phyloP scores from a whole-genome alignment of 2,113 vertebrate species.

The Hyaena hyaena region DNA sequence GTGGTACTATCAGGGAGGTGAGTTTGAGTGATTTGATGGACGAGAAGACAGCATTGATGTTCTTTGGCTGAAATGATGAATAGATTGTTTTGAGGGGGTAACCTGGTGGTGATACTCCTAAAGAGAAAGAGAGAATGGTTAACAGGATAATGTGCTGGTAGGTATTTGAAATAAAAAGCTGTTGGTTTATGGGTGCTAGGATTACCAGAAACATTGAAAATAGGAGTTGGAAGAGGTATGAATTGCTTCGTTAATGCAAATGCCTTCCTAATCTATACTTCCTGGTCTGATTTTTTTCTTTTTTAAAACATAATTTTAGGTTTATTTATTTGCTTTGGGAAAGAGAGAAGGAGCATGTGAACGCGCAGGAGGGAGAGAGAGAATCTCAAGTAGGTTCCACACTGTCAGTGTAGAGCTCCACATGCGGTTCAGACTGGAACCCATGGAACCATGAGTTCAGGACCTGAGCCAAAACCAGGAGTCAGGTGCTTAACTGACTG shows the following conservation, averaged over 20 bases:
- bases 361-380: no score
- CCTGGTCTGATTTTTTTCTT: background rate
- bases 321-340: no score
- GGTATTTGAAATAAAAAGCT: background rate
- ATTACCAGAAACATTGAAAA: background rate
- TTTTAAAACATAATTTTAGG: background rate
- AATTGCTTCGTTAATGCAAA: background rate
- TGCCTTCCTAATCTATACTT: background rate
- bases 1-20: background rate
- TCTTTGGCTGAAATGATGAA: background rate
- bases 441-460: no score
- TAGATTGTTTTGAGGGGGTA: background rate
- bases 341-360: no score
- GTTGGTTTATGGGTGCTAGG: background rate
- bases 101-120: background rate
- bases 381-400: no score
- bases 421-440: no score
- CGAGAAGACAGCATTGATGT: background rate
- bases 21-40: background rate
- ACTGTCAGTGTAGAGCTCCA: no score
- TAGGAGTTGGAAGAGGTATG: background rate
- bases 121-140: background rate
- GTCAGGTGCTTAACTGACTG: no score
- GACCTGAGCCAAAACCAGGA: no score
- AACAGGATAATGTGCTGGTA: background rate